These are phyloP conservation scores for Eurystomus gularis DNA, from an alignment of 2,113 vertebrate genomes.

Conservation along the genomic window DNA sequence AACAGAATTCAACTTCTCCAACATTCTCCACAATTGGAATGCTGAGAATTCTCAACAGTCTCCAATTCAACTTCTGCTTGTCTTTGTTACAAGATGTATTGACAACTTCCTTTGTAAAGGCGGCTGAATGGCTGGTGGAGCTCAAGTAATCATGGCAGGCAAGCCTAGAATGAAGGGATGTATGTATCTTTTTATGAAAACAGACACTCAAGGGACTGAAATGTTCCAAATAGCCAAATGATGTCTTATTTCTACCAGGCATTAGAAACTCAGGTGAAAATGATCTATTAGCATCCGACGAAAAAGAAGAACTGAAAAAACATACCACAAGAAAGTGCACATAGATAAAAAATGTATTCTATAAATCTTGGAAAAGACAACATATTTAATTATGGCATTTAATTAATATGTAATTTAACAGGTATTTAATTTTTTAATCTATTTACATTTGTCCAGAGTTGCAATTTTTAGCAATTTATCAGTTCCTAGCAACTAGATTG, in stretches of 20 bases:
- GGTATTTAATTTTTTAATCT: not conserved
- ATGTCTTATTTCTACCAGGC: not conserved
- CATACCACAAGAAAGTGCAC: not conserved
- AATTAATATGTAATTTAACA: not conserved
- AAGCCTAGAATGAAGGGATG: not conserved
- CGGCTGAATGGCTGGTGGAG: not conserved
- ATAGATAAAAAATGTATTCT: not conserved
- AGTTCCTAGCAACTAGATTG: not conserved
- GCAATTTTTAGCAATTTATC: not conserved
- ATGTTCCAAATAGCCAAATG: not conserved
- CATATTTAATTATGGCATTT: not conserved
- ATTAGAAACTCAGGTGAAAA: not conserved
- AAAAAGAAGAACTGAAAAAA: not conserved
- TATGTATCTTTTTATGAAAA: not conserved
- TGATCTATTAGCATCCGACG: not conserved
- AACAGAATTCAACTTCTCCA: too few species aligned
- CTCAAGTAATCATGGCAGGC: not conserved
- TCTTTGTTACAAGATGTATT: not conserved
- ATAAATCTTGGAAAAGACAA: too few species aligned
- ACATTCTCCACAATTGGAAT: too few species aligned
- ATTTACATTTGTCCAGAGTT: not conserved
- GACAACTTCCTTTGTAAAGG: not conserved
- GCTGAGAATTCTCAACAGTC: too few species aligned
- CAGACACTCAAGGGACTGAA: not conserved
- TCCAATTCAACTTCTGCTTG: not conserved